These are phyloP conservation scores for Artibeus lituratus DNA, from an alignment of 2,797 vertebrate species.

Conservation along the genomic window DNA sequence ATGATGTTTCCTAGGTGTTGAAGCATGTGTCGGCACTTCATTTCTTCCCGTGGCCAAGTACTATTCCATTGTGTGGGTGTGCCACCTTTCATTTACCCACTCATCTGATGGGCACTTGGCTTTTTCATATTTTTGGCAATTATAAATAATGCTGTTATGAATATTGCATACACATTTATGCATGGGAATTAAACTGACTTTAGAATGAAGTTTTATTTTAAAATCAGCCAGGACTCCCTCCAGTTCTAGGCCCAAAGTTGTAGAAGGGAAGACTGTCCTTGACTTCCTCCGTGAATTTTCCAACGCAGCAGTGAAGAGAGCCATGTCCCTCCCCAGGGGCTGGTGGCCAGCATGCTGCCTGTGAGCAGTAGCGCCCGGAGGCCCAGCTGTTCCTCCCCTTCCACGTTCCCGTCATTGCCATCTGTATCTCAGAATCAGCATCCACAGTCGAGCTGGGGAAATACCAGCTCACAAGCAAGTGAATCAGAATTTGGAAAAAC, in stretches of 20 bases:
- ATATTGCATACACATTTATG: background rate
- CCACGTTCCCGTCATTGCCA: background rate
- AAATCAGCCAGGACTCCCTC: background rate
- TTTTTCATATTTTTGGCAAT: background rate
- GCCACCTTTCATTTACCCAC: background rate
- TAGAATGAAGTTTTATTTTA: background rate
- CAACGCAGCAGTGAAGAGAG: background rate
- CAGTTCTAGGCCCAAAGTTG: background rate
- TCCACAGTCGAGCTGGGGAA: background rate
- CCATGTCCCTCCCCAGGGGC: no score
- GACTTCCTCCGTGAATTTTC: background rate
- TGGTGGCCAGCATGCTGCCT: background rate
- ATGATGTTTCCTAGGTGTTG: background rate
- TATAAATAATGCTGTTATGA: background rate
- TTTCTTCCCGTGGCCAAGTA: background rate
- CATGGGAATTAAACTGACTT: background rate
- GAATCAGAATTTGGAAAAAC: background rate
- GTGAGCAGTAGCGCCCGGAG: background rate
- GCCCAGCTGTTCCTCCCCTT: background rate
- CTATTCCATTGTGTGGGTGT: background rate
- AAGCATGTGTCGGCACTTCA: background rate
- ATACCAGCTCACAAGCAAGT: background rate
- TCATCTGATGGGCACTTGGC: background rate
- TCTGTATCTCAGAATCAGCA: background rate
- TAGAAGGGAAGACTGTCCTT: background rate